Evolutionary conservation across 1,140 invertebrate species (phyloP).

Genomic region (Hyles euphorbiae): DNA sequence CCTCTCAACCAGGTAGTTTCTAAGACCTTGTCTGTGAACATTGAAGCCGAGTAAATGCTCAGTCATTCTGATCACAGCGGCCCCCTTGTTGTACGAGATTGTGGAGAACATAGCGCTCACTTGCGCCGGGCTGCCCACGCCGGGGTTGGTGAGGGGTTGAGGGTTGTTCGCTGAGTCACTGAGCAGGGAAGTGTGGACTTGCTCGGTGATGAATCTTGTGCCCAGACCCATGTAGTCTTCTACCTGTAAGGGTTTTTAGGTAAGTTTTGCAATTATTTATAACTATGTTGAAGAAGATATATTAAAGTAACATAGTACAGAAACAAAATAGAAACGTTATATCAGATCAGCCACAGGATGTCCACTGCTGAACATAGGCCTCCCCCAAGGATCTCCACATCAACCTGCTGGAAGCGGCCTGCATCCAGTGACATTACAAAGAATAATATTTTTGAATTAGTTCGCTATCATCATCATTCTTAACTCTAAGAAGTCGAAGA

Average conservation of each 20-base stretch:
- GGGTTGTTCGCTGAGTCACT: conserved; percentile 80
- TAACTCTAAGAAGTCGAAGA: too few species aligned
- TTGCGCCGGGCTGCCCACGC: conserved; percentile 67
- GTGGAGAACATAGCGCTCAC: conserved; percentile 76
- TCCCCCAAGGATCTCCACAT: too few species aligned
- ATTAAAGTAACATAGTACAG: too few species aligned
- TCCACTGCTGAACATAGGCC: too few species aligned
- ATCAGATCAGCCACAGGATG: too few species aligned
- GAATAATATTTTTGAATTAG: too few species aligned
- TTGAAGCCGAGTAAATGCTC: conserved; percentile 80
- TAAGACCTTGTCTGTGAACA: conserved; percentile 78
- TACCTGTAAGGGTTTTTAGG: conserved; percentile 40
- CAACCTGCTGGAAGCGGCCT: too few species aligned
- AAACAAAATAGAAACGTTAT: too few species aligned
- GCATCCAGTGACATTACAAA: too few species aligned
- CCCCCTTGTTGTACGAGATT: conserved; percentile 81
- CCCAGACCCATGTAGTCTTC: conserved; percentile 73
- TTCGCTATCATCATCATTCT: too few species aligned
- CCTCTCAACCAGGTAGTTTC: conserved; percentile 73
- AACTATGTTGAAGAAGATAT: too few species aligned
- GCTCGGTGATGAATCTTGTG: conserved; percentile 78
- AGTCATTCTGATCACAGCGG: conserved; percentile 85
- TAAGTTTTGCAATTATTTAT: not conserved
- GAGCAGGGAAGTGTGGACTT: conserved; percentile 80
- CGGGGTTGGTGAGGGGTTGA: conserved; percentile 76